phyloP scores from a whole-genome alignment of 2,797 vertebrate species.

The Staurois parvus region DNA sequence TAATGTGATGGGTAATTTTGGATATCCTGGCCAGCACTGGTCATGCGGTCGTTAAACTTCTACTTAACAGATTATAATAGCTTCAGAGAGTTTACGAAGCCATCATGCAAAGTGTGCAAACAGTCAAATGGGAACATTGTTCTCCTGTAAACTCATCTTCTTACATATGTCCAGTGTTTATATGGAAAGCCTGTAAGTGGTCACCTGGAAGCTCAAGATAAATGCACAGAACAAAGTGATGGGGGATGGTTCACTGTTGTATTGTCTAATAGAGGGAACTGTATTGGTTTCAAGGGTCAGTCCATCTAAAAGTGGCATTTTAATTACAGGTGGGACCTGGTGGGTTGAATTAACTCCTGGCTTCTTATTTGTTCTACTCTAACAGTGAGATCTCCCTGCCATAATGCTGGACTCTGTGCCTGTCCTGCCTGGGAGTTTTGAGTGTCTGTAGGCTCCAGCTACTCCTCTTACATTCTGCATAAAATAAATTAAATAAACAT shows the following conservation, averaged over 20 bases:
- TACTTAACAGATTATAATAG: conserved; percentile 18
- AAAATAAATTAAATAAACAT: too few relatives aligned
- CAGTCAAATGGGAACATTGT: conserved; percentile 17
- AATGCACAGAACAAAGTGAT: not conserved
- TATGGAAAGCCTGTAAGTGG: conserved; percentile 49
- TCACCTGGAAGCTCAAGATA: not conserved
- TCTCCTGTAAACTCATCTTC: not conserved
- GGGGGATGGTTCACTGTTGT: not conserved
- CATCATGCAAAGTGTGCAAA: conserved; percentile 45
- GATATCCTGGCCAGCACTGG: not conserved
- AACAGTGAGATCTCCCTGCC: too few relatives aligned
- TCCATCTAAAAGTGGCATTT: too few relatives aligned
- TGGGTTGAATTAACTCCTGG: too few relatives aligned
- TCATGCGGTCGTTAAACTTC: conserved; percentile 41
- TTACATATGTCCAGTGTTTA: conserved; percentile 24
- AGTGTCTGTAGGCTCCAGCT: too few relatives aligned
- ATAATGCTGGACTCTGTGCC: too few relatives aligned
- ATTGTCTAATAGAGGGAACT: not conserved
- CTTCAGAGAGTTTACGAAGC: conserved; percentile 38
- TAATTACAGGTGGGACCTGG: too few relatives aligned
- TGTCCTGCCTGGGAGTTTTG: too few relatives aligned
- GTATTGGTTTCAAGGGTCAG: too few relatives aligned
- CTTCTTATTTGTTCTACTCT: too few relatives aligned
- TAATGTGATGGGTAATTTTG: conserved; percentile 39
- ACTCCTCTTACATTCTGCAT: too few relatives aligned